A percentile compares a stretch with the other conserved stretches of the same genome.
phyloP scores from a whole-genome alignment of 2,888 invertebrate species.

The Cephus sareptanus region DNA sequence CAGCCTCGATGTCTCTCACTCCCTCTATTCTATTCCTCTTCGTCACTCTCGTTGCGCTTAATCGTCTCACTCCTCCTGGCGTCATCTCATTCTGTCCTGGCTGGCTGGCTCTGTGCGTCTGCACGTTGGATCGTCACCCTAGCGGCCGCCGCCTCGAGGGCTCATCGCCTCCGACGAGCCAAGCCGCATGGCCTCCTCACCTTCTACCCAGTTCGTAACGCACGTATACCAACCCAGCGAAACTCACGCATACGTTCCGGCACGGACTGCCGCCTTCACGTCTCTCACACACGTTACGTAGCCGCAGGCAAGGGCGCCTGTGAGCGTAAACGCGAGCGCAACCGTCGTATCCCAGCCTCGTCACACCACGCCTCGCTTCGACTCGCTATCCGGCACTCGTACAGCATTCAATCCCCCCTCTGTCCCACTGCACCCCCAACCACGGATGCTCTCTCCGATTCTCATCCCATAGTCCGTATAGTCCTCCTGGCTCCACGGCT shows the following conservation, averaged over 20 bases:
- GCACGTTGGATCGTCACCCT: conserved; percentile 19
- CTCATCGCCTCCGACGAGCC: conserved; percentile 59
- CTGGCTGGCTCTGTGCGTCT: background rate
- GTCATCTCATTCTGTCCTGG: background rate
- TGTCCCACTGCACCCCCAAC: background rate
- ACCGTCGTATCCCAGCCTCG: conserved; percentile 20
- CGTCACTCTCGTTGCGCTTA: conserved; percentile 17
- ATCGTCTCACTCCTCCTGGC: conserved; percentile 1
- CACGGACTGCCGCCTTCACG: conserved; percentile 32
- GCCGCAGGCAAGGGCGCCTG: conserved; percentile 60
- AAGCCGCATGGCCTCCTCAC: conserved; percentile 48
- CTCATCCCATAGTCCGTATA: background rate
- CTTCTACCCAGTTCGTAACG: conserved; percentile 20
- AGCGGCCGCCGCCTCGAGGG: conserved; percentile 54
- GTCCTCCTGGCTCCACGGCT: background rate
- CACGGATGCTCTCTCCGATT: background rate
- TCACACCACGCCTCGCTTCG: conserved; percentile 17
- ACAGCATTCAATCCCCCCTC: background rate
- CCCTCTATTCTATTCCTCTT: background rate
- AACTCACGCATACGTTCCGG: conserved; percentile 26
- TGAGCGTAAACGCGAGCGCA: conserved; percentile 48
- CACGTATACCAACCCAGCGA: background rate
- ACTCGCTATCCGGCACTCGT: background rate
- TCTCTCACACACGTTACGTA: conserved; percentile 30
- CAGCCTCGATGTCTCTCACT: conserved; percentile 19